phyloP scores from a whole-genome alignment of 1,140 invertebrate genomes.

The Orius insidiosus region DNA sequence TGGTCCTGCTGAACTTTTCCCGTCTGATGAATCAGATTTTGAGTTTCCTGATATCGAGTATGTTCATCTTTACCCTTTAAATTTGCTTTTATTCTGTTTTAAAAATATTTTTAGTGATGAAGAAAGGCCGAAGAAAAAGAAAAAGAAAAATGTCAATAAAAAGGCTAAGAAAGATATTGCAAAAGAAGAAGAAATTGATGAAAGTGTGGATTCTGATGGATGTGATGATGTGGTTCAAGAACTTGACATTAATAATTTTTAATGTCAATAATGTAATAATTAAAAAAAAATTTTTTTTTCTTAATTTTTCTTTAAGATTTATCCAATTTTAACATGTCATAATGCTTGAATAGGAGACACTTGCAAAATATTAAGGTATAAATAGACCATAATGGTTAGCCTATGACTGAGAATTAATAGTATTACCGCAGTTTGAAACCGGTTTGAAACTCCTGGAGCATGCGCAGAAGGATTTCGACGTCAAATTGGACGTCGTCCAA shows the following conservation, averaged over 20 bases:
- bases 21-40: constrained; percentile 19
- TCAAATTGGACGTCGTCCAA: too few relatives aligned
- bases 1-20: constrained; percentile 19
- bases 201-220: constrained; percentile 2
- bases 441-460: too few relatives aligned
- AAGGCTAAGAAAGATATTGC: constrained; percentile 5
- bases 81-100: background rate
- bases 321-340: too few relatives aligned
- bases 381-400: too few relatives aligned
- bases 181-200: constrained; percentile 6
- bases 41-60: constrained; percentile 16
- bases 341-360: too few relatives aligned
- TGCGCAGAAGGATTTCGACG: too few relatives aligned
- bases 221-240: constrained; percentile 16
- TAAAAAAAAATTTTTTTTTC: too few relatives aligned
- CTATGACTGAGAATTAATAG: too few relatives aligned
- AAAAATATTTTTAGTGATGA: constrained; percentile 11
- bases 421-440: too few relatives aligned
- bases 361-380: too few relatives aligned
- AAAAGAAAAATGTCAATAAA: constrained; percentile 9
- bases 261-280: too few relatives aligned
- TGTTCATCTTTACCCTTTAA: background rate
- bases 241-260: constrained; percentile 8
- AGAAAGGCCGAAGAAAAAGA: constrained; percentile 10
- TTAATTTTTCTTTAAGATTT: too few relatives aligned